Base-by-base conservation (phyloP, 2,797 vertebrate genomes). In the Bovichtus variegatus region DNA sequence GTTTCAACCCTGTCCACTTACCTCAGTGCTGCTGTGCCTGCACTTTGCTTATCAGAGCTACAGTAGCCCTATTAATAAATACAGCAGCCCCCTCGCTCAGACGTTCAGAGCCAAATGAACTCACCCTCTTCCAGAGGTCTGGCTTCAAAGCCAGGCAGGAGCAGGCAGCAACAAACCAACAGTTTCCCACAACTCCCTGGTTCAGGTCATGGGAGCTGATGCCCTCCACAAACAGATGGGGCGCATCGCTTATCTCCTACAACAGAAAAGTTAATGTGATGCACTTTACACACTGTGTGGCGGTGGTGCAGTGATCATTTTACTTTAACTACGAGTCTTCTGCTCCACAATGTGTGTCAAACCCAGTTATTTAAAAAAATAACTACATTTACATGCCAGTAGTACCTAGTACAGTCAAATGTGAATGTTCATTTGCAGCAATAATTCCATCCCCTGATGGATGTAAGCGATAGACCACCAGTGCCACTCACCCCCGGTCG, bases 91-190 rank as follows among this genome's bases (percentile, higher is more conserved):
- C 3, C 53, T 3, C 0, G 38, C 49, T 68, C 31, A 40, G 40
- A 31, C 12, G 15, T 7, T n/a, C 19, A 73, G 34, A 67, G 25
- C 0, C 2, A 16, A 43, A 23, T 40, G 0, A 47, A 59, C 85
- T 74, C 71, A 98, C 98, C 95, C 95, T 96, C 88, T 96, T 95
- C 97, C 98, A 99, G 41, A 98, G 96, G 40, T 91, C 9, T 31
- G 96, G 91, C 85, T 96, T 96, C 72, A 97, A 91, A n/a, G 98
- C 97, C 90, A 99, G 85, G 80, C 97, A 99, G 69, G 98, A 98
- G 83, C 97, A 98, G 0, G 98, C 98, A 5, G 98, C 97, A 49
- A 99, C 95, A 82, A 99, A 98, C 94, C 97, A 98, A 89, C 97
- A 99, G 93, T 99, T 98, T 2, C 97, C 97, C 81, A 99, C 90